A percentile compares a stretch with the other conserved stretches of the same genome.
These are phyloP conservation scores for Pangasius sanitwongsei DNA, from an alignment of 2,797 vertebrate genomes.

Conservation along the genomic window DNA sequence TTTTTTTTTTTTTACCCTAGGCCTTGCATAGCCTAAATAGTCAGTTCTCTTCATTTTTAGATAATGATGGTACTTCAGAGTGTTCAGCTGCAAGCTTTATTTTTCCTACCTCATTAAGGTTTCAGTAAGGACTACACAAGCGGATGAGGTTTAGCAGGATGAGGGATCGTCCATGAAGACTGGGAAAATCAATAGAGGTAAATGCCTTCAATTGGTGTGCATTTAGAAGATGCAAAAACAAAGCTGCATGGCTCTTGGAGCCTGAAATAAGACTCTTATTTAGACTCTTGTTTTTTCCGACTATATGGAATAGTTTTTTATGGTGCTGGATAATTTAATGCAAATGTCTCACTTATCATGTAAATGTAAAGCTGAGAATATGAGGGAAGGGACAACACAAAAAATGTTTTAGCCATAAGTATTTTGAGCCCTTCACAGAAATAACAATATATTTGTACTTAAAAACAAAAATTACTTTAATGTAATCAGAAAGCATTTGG, in stretches of 20 bases:
- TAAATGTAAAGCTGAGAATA: background rate
- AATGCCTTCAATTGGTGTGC: constrained; percentile 53
- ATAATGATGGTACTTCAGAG: background rate
- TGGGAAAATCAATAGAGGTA: constrained; percentile 57
- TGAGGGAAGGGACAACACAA: background rate
- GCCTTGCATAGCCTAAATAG: background rate
- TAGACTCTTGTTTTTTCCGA: background rate
- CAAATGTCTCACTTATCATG: background rate
- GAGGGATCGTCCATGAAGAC: constrained; percentile 34
- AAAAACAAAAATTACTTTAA: background rate
- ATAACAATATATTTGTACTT: background rate
- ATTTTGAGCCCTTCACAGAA: too few relatives aligned
- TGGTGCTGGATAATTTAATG: background rate
- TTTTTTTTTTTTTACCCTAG: background rate
- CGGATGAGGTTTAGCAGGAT: constrained; percentile 40
- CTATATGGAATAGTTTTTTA: background rate
- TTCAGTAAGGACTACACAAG: constrained; percentile 10
- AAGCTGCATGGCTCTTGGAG: background rate
- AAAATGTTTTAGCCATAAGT: background rate
- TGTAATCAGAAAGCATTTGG: background rate
- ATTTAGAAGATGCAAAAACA: constrained; percentile 43
- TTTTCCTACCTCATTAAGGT: constrained; percentile 5
- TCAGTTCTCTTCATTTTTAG: background rate
- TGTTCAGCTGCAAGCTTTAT: constrained; percentile 6
- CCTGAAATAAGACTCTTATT: constrained; percentile 22